phyloP scores from a whole-genome alignment of 35 echinoderm and acorn worm genomes.

The Ophioderma brevispina region DNA sequence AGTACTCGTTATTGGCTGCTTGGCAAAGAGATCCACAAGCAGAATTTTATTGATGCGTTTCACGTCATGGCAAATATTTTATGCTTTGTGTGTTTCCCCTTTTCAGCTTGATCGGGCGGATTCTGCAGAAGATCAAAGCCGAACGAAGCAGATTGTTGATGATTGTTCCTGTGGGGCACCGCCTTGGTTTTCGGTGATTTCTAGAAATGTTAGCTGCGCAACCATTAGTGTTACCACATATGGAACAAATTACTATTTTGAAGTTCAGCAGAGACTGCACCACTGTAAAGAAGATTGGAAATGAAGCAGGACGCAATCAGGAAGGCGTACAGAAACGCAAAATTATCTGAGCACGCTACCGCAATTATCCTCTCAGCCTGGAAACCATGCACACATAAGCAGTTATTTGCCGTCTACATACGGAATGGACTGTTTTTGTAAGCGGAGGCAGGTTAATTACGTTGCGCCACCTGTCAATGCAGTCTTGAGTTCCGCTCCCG shows the following conservation, averaged over 20 bases:
- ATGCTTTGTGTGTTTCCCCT: slow-evolving; percentile 43
- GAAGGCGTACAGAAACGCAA: background rate
- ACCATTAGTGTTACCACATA: slow-evolving; percentile 14
- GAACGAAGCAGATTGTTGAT: background rate
- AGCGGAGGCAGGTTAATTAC: background rate
- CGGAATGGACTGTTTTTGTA: slow-evolving; percentile 24
- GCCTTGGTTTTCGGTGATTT: slow-evolving; percentile 61
- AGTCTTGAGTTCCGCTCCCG: slow-evolving; percentile 50
- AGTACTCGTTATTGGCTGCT: background rate
- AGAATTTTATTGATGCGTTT: slow-evolving; percentile 24
- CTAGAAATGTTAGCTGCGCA: slow-evolving; percentile 29
- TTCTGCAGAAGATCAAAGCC: background rate
- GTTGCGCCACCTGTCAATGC: slow-evolving; percentile 1
- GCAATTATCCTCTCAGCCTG: slow-evolving; percentile 5
- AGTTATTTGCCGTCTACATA: slow-evolving; percentile 39
- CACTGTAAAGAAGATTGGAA: background rate
- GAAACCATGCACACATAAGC: slow-evolving; percentile 37
- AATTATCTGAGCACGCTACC: slow-evolving; percentile 13
- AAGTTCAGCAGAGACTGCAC: background rate
- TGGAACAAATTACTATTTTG: background rate
- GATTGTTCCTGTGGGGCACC: background rate
- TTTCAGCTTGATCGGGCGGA: slow-evolving; percentile 15
- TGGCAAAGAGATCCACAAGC: slow-evolving; percentile 38
- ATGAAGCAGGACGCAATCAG: slow-evolving; percentile 25
- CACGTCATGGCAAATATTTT: background rate